Conservation (phyloP, 2,797 vertebrate genomes). For the Rallus crepitans region DNA sequence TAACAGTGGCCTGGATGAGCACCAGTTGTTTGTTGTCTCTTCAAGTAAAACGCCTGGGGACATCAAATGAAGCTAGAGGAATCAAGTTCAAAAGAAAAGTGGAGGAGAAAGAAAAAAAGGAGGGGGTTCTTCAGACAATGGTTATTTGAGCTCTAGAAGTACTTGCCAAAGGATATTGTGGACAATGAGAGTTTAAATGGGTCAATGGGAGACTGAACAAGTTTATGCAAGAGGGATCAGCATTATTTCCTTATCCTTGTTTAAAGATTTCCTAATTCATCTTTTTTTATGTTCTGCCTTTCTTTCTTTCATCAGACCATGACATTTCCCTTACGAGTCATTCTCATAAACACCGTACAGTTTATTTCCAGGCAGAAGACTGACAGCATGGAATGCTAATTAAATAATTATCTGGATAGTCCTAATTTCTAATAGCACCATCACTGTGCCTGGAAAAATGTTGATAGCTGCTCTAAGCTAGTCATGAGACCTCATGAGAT, state of each 20-base stretch:
- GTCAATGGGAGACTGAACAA: background rate
- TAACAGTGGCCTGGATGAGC: background rate
- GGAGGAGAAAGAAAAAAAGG: background rate
- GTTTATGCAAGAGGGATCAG: constrained; percentile 27
- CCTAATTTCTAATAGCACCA: background rate
- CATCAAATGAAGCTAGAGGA: background rate
- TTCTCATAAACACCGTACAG: background rate
- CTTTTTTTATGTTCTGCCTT: background rate
- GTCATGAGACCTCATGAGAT: background rate
- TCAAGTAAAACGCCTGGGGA: background rate
- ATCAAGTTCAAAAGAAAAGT: background rate
- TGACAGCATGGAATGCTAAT: background rate
- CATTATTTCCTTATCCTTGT: constrained; percentile 46
- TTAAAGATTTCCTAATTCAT: constrained; percentile 40
- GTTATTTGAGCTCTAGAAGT: background rate
- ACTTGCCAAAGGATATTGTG: constrained; percentile 17
- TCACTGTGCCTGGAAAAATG: background rate
- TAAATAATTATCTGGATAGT: background rate
- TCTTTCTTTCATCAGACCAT: background rate
- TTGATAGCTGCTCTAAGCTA: background rate
- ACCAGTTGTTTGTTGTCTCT: background rate
- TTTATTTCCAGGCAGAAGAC: background rate
- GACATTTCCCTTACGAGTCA: background rate
- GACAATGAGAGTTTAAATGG: background rate
- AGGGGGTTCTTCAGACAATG: background rate